Percentiles rank a stretch among this genome's conserved stretches.
Conservation (phyloP, 2,888 invertebrate genomes). For the Sepioteuthis lessoniana region DNA sequence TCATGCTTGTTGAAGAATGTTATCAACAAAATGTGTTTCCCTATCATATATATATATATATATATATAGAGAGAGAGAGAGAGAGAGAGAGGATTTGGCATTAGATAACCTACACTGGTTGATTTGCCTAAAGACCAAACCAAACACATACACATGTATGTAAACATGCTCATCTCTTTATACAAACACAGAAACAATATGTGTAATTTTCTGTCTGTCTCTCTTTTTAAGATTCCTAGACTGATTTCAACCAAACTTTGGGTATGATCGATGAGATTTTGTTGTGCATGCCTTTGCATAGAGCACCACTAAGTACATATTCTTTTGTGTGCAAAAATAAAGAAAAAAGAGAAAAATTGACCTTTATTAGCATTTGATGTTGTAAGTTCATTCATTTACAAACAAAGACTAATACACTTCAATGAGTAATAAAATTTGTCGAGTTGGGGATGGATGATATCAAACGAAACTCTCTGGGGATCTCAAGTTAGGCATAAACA, state of each 20-base stretch:
- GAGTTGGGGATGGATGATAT: not conserved
- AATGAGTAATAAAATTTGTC: slow-evolving; percentile 11
- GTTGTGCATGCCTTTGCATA: not conserved
- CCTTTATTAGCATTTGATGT: slow-evolving; percentile 33
- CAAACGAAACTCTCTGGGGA: not conserved
- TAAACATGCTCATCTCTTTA: too few species aligned
- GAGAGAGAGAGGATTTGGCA: too few species aligned
- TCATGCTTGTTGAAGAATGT: too few species aligned
- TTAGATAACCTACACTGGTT: too few species aligned
- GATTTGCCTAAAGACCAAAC: too few species aligned
- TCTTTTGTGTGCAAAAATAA: not conserved
- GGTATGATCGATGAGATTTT: not conserved
- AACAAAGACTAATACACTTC: slow-evolving; percentile 18
- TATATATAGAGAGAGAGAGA: too few species aligned
- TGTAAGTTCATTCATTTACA: not conserved
- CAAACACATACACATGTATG: too few species aligned
- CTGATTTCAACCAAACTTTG: not conserved
- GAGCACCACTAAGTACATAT: not conserved
- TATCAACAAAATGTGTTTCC: too few species aligned
- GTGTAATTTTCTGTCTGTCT: not conserved
- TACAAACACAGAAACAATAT: too few species aligned
- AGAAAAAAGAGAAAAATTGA: not conserved
- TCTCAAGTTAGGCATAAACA: not conserved
- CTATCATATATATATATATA: too few species aligned
- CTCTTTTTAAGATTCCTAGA: not conserved